These are phyloP conservation scores for Pristionchus mayeri DNA, from an alignment of 2,888 invertebrate genomes.

Conservation along the genomic window DNA sequence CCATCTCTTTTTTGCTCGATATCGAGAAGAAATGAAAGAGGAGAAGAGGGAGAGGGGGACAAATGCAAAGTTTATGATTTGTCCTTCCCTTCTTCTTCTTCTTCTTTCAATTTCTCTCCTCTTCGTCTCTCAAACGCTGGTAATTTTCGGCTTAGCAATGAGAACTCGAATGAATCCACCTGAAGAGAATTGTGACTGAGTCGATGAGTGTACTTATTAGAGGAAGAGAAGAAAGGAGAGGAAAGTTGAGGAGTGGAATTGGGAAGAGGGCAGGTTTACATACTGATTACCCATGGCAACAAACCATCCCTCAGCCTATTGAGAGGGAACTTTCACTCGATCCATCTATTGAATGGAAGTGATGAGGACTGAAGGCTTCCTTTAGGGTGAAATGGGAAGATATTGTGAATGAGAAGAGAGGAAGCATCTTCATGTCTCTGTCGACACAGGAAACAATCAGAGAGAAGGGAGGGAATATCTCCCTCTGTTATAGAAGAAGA, in stretches of 20 bases:
- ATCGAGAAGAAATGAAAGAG: conserved; percentile 22
- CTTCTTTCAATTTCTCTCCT: neutral
- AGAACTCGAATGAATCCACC: neutral
- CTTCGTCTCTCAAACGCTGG: conserved; percentile 2
- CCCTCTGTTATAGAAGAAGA: conserved; percentile 23
- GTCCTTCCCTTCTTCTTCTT: conserved; percentile 28
- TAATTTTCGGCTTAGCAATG: conserved; percentile 42
- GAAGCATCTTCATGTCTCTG: conserved; percentile 15
- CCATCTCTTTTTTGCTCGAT: neutral
- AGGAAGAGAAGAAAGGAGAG: conserved; percentile 6
- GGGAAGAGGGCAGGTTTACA: neutral
- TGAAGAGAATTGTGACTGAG: neutral
- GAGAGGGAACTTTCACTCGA: neutral
- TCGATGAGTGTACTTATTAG: conserved; percentile 28
- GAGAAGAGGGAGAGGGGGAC: conserved; percentile 36
- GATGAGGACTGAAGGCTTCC: neutral
- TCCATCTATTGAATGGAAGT: neutral
- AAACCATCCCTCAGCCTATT: neutral
- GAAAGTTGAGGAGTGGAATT: conserved; percentile 35
- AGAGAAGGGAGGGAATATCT: neutral
- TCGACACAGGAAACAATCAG: conserved; percentile 27
- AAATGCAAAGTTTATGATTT: conserved; percentile 46
- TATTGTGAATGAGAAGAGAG: neutral
- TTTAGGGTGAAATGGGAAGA: conserved; percentile 1
- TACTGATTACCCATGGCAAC: neutral